phyloP scores from a whole-genome alignment of 2,113 vertebrate genomes.

The Axis porcinus region DNA sequence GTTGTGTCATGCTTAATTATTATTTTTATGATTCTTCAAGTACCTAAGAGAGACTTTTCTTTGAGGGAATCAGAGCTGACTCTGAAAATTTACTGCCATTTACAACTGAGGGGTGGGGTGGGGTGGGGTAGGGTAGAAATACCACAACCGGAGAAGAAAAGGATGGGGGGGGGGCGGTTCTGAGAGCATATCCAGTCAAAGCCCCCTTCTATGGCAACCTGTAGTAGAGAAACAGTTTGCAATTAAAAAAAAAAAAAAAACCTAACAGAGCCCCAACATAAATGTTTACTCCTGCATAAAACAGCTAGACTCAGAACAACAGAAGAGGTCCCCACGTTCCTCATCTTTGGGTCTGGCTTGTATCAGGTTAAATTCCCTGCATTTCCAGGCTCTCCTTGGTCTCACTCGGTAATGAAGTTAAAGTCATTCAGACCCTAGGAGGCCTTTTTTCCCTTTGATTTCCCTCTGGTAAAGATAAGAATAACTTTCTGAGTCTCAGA shows the following conservation, averaged over 20 bases:
- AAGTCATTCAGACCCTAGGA: neutral
- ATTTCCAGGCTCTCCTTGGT: neutral
- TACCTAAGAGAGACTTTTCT: constrained; percentile 31
- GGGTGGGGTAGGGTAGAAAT: neutral
- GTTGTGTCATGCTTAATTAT: constrained; percentile 60
- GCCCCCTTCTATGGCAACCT: neutral
- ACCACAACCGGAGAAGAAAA: neutral
- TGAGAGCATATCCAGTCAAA: neutral
- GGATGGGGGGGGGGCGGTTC: neutral
- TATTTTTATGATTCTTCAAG: constrained; percentile 51
- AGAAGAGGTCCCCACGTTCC: neutral
- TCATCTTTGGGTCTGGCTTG: neutral
- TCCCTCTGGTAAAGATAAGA: neutral
- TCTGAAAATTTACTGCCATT: neutral
- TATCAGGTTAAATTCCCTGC: neutral
- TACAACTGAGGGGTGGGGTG: neutral
- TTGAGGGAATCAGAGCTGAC: neutral
- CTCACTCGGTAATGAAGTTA: neutral
- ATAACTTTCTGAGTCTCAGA: neutral
- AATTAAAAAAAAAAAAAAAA: neutral
- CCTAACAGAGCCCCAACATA: neutral
- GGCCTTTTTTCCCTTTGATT: neutral
- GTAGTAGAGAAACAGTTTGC: neutral
- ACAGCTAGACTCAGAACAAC: neutral
- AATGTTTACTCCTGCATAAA: neutral